Base-by-base conservation (phyloP, 2,888 invertebrate genomes). In the Perizoma affinitatum region DNA sequence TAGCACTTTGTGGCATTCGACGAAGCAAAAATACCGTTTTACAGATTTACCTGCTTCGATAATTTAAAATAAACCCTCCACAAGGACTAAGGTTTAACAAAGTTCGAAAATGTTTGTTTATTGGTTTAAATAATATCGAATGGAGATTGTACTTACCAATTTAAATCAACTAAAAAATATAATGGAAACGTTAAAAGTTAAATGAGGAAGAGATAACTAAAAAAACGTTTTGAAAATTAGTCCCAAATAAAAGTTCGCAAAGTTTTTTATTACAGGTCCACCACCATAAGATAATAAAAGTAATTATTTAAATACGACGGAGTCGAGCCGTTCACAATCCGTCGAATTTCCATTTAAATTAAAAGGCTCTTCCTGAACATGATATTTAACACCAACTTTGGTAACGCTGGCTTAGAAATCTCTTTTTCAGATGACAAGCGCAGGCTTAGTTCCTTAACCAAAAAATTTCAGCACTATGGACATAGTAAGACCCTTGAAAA, bases 301-400 rank as follows among this genome's bases (percentile, higher is more conserved):
- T 74, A 67, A 68, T 76, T 69, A 80, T 77, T 80, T 79, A 78
- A 81, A 80, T 81, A 78, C 73, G 69, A 67, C 71, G 65, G 64
- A 65, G 72, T 62, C 70, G 68, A 65, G 70, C 66, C 70, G 70
- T 70, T 67, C 68, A 69, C 77, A 73, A 69, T 75, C 78, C 74
- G 63, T 71, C 66, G 65, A 74, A 89, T 89, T 88, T 82, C 76
- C 89, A 89, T 89, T 84, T 86, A 88, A 86, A 89, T 89, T 86
- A 86, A 84, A 87, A 78, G 69, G 74, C 76, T 75, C 70, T 82
- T 80, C 78, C 69, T 73, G 82, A 85, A 86, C 81, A 83, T 79
- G 80, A 78, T 79, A 80, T 84, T 86, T 79, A 75, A 84, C 82
- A 78, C 73, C 76, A 71, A 77, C 68, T 70, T 72, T 38, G 38